Evolutionary conservation across 2,888 invertebrate species (phyloP).

Genomic region (Tholera decimalis): DNA sequence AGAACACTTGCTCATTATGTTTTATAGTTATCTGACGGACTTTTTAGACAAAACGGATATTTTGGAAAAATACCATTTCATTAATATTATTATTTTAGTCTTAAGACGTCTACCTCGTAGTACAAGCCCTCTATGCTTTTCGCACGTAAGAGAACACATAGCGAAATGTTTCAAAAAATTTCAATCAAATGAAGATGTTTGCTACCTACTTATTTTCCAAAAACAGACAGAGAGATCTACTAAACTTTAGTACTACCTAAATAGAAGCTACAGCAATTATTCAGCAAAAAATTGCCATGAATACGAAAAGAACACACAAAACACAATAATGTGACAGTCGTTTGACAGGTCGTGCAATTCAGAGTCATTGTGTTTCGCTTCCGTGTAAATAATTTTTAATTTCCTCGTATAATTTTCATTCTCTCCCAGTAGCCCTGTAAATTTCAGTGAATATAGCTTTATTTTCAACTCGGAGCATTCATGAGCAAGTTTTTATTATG

Average conservation of each 20-base stretch:
- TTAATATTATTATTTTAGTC: too few relatives aligned
- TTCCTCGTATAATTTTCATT: conserved; percentile 64
- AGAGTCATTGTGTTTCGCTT: conserved; percentile 38
- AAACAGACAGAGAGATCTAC: background rate
- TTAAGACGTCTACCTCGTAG: too few relatives aligned
- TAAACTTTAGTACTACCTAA: background rate
- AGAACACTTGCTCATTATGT: too few relatives aligned
- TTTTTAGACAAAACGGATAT: too few relatives aligned
- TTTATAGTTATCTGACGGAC: too few relatives aligned
- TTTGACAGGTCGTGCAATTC: conserved; percentile 44
- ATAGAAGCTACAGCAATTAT: background rate
- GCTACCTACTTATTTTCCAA: background rate
- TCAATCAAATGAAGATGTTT: background rate
- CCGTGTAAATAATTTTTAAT: conserved; percentile 64
- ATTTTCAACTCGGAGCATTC: conserved; percentile 73
- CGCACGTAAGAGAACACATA: too few relatives aligned
- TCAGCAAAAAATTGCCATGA: background rate
- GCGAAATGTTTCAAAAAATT: too few relatives aligned
- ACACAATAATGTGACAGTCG: conserved; percentile 45
- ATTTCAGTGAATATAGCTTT: conserved; percentile 70
- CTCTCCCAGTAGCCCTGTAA: conserved; percentile 65
- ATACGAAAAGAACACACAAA: conserved; percentile 27
- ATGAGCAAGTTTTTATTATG: conserved; percentile 81
- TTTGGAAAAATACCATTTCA: too few relatives aligned
- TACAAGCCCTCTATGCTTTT: too few relatives aligned